Conservation (phyloP, 2,888 invertebrate species). For the Amphipoea oculea region DNA sequence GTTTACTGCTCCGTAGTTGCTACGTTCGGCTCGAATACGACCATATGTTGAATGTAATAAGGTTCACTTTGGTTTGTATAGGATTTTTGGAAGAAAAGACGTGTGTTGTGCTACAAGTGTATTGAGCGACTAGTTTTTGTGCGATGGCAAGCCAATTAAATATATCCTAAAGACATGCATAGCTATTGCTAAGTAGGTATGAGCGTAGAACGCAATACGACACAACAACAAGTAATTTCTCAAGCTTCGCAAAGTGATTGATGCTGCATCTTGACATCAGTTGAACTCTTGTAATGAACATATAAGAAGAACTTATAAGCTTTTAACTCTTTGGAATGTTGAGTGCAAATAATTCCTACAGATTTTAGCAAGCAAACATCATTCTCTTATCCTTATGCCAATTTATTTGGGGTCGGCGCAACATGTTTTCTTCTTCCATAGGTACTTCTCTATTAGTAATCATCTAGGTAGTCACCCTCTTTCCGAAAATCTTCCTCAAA, state of each 20-base stretch:
- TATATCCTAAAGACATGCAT: no score
- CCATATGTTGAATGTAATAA: no score
- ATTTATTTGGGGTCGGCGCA: no score
- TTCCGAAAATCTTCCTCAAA: not conserved
- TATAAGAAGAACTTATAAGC: slow-evolving; percentile 23
- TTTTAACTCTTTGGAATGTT: slow-evolving; percentile 18
- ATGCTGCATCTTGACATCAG: slow-evolving; percentile 53
- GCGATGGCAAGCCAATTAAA: no score
- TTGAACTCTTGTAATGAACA: slow-evolving; percentile 49
- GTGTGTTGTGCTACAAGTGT: no score
- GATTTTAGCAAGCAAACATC: not conserved
- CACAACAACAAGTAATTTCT: slow-evolving; percentile 48
- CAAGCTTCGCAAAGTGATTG: slow-evolving; percentile 54
- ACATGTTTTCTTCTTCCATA: not conserved
- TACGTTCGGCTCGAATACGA: no score
- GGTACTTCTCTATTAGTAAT: not conserved
- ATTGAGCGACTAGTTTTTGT: no score
- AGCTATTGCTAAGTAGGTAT: no score
- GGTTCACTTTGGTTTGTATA: no score
- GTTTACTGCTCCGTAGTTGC: no score
- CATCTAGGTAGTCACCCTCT: not conserved
- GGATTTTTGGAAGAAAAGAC: no score
- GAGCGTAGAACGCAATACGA: no score
- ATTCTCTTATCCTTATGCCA: not conserved
- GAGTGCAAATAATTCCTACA: not conserved